Evolutionary conservation across 2,888 invertebrate genomes (phyloP).

Genomic region (Caenorhabditis auriculariae): DNA sequence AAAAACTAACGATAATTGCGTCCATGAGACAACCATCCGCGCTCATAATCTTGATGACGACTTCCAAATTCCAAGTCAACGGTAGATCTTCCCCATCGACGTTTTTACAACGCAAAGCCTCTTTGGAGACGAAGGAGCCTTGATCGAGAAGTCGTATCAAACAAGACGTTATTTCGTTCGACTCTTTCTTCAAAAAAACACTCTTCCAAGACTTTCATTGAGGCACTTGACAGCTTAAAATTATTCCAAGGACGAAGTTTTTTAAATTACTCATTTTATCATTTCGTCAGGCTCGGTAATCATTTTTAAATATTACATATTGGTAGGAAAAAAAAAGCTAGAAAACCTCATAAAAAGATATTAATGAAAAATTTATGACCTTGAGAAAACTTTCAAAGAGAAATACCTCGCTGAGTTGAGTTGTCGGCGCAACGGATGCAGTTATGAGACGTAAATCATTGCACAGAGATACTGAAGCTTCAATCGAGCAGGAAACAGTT

Average conservation of each 20-base stretch:
- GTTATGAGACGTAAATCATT: constrained; percentile 22
- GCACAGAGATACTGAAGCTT: constrained; percentile 22
- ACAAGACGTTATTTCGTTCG: constrained; percentile 14
- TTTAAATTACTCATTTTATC: no score
- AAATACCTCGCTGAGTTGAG: constrained; percentile 23
- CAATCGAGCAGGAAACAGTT: constrained; percentile 28
- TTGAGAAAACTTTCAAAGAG: not conserved
- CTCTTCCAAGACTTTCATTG: no score
- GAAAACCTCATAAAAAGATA: no score
- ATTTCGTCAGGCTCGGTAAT: no score
- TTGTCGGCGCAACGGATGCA: constrained; percentile 13
- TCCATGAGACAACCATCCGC: constrained; percentile 15
- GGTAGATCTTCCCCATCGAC: constrained; percentile 1
- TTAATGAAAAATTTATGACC: no score
- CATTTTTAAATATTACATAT: no score
- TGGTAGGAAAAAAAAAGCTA: no score
- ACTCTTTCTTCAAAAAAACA: constrained; percentile 8
- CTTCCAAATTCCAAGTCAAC: constrained; percentile 14
- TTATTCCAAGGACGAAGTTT: no score
- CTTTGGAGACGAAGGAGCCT: constrained; percentile 6
- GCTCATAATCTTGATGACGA: constrained; percentile 18
- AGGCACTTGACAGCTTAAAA: no score
- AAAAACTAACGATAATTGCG: constrained; percentile 10
- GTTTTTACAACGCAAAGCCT: constrained; percentile 11
- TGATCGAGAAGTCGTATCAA: constrained; percentile 9